phyloP scores from a whole-genome alignment of 2,888 invertebrate genomes.

The Aphrophora alni region DNA sequence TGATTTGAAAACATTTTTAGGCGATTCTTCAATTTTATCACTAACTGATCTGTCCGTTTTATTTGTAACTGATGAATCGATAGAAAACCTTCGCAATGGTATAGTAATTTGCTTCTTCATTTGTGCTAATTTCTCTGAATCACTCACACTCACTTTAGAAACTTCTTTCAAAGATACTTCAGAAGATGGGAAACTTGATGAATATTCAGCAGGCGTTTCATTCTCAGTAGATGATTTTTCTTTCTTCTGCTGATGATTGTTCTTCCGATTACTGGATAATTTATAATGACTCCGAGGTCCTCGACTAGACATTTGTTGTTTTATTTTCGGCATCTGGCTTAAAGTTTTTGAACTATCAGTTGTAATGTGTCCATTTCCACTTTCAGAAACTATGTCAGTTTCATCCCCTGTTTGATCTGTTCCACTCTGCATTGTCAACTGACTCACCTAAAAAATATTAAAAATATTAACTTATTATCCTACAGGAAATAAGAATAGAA shows the following conservation, averaged over 20 bases:
- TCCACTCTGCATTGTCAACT: constrained; percentile 14
- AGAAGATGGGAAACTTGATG: constrained; percentile 28
- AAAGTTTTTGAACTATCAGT: constrained; percentile 22
- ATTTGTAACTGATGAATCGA: constrained; percentile 31
- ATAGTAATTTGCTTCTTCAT: constrained; percentile 12
- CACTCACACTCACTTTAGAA: constrained; percentile 21
- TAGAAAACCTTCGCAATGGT: constrained; percentile 19
- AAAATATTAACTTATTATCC: too few species aligned
- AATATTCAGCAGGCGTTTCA: constrained; percentile 15
- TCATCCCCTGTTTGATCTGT: constrained; percentile 28
- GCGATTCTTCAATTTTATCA: constrained; percentile 22
- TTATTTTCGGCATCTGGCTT: constrained; percentile 29
- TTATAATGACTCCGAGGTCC: constrained; percentile 21
- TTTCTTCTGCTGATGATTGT: too few species aligned
- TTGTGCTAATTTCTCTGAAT: constrained; percentile 14
- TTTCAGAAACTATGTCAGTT: constrained; percentile 21
- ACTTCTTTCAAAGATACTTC: constrained; percentile 18
- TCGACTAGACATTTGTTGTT: constrained; percentile 18
- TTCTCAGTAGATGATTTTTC: not conserved
- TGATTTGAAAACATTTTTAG: constrained; percentile 2
- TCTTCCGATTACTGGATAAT: constrained; percentile 13
- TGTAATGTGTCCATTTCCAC: constrained; percentile 21
- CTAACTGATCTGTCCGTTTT: constrained; percentile 25
- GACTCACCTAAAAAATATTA: not conserved
- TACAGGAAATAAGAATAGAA: too few species aligned